phyloP scores from a whole-genome alignment of 2,888 invertebrate genomes.

The Tethea ocularis region DNA sequence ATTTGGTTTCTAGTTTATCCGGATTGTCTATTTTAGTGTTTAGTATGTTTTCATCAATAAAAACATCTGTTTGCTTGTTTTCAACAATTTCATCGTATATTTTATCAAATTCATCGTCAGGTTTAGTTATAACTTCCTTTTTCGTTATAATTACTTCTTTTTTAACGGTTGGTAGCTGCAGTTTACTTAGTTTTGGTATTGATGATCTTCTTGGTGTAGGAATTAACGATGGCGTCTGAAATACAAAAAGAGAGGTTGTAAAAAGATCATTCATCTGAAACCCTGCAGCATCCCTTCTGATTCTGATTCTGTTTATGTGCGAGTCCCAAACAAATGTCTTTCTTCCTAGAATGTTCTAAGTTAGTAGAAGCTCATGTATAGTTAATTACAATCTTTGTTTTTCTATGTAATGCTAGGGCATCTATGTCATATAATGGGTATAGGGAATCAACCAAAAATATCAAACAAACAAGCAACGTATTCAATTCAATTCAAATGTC shows the following conservation, averaged over 20 bases:
- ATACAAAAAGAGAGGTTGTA: neutral
- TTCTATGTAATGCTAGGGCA: too few relatives aligned
- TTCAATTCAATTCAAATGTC: too few relatives aligned
- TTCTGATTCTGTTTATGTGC: too few relatives aligned
- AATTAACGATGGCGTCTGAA: constrained; percentile 20
- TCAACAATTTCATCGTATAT: constrained; percentile 65
- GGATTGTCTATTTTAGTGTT: constrained; percentile 57
- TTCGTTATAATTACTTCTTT: constrained; percentile 16
- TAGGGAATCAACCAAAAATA: too few relatives aligned
- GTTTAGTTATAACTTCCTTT: constrained; percentile 18
- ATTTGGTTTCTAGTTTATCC: constrained; percentile 60
- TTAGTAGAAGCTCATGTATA: too few relatives aligned
- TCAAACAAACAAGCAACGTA: too few relatives aligned
- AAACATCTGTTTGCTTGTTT: constrained; percentile 16
- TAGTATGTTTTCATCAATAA: constrained; percentile 39
- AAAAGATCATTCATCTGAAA: too few relatives aligned
- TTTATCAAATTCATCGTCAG: constrained; percentile 72
- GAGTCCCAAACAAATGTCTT: too few relatives aligned
- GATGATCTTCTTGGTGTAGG: constrained; percentile 33
- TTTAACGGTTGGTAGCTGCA: constrained; percentile 15
- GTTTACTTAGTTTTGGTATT: constrained; percentile 43
- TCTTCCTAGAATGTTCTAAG: too few relatives aligned
- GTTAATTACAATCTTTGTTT: too few relatives aligned
- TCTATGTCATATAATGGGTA: too few relatives aligned
- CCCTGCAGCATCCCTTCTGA: too few relatives aligned